phyloP scores from a whole-genome alignment of 2,888 invertebrate genomes.

The Hartigia nigra region DNA sequence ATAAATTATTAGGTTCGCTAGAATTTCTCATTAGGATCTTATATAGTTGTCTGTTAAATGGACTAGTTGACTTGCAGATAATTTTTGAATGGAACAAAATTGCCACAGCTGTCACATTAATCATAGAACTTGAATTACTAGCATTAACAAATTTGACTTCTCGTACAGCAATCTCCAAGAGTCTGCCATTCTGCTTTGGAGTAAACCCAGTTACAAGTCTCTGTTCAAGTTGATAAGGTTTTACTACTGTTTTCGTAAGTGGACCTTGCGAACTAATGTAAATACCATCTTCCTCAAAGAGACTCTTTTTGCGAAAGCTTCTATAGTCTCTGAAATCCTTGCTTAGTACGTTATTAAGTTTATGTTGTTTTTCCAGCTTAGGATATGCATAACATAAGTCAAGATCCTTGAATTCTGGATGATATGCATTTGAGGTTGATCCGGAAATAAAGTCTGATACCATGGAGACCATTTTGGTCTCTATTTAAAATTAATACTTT shows the following conservation, averaged over 20 bases:
- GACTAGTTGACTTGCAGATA: conserved; percentile 49
- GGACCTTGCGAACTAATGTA: conserved; percentile 45
- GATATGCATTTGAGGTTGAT: background rate
- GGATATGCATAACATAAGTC: background rate
- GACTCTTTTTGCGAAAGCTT: background rate
- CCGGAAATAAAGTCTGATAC: background rate
- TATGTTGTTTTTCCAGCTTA: background rate
- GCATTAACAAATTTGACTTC: conserved; percentile 46
- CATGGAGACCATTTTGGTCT: background rate
- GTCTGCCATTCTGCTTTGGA: conserved; percentile 40
- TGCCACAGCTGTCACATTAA: conserved; percentile 45
- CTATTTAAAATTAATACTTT: background rate
- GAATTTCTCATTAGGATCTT: conserved; percentile 51
- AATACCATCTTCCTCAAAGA: conserved; percentile 47
- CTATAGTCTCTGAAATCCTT: background rate
- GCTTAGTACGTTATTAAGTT: background rate
- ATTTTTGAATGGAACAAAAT: conserved; percentile 52
- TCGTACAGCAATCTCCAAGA: conserved; percentile 56
- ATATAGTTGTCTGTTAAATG: conserved; percentile 57
- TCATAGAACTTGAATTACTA: conserved; percentile 21
- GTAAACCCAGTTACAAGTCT: conserved; percentile 34
- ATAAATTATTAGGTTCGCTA: conserved; percentile 44
- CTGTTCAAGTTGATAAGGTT: conserved; percentile 44
- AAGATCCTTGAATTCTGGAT: background rate
- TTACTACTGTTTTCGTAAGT: conserved; percentile 46